Base-by-base conservation (phyloP, 2,888 invertebrate species). In the Lithosia quadra region DNA sequence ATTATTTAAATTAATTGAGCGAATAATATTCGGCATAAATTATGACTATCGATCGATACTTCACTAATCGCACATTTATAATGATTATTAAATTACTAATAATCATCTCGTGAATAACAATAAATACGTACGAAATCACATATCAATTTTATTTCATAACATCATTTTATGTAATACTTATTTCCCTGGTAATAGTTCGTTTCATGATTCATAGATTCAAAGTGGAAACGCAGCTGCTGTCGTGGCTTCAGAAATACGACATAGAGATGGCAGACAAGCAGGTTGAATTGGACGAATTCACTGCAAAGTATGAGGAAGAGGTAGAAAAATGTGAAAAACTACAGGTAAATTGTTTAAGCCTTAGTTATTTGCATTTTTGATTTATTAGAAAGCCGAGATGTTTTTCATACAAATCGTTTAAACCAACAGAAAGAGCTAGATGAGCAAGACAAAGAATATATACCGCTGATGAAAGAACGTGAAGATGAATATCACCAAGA, bases 201-300 rank as follows among this genome's bases (percentile, higher is more conserved):
- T 55, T 55, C 13, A 34, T 18, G 7, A n/a, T 49, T 59, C 10
- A 9, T 18, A 95, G 96, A 78, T 93, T 92, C 67, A 96, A 96
- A 88, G 93, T 95, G 39, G 96, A 96, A 79, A 95, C 95, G 0
- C 96, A 96, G 80, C 80, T 96, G 66, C 77, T 94, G 2, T 95
- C 94, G 53, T 96, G 96, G 96, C 85, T 96, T 10, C 91, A 95
- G 68, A 96, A 96, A 78, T 96, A 96, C 74, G 96, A 96, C 75
- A 69, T 88, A 10, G 96, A 96, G 82, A 95, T 96, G 90, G 94
- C 93, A 0, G 96, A 96, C 62, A 95, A 96, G 74, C 96, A 96
- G 69, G 74, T 88, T 0, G 95, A 96, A 72, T 87, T 95, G 1
- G 96, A 96, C 63, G 93, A 95, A 53, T 89, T 94, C 60, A 90